Evolutionary conservation across 1,140 invertebrate genomes (phyloP).

Genomic region (Mamestra configurata): DNA sequence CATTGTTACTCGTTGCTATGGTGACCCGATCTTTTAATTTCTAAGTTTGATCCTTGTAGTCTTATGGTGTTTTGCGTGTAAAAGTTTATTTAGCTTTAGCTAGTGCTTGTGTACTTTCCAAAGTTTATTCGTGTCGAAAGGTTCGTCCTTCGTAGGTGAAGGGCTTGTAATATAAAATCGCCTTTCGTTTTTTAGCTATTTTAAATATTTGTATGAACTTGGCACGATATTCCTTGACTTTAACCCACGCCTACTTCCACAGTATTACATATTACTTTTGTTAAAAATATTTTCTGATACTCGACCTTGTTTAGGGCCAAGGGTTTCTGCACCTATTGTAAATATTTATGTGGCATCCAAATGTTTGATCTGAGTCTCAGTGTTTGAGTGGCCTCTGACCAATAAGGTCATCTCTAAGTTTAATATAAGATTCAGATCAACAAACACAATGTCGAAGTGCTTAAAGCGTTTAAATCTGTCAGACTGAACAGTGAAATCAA

Average conservation of each 20-base stretch:
- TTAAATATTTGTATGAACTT: not conserved
- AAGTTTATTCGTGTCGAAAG: not conserved
- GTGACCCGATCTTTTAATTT: conserved; percentile 57
- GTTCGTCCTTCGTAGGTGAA: not conserved
- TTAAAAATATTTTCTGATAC: not conserved
- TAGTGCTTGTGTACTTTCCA: not conserved
- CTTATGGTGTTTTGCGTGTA: not conserved
- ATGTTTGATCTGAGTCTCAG: not conserved
- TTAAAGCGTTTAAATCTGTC: too few relatives aligned
- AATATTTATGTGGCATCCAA: not conserved
- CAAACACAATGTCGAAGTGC: too few relatives aligned
- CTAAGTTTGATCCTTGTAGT: conserved; percentile 27
- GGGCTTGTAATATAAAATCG: not conserved
- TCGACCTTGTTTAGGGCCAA: not conserved
- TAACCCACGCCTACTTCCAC: not conserved
- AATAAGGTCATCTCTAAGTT: not conserved
- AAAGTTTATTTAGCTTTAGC: not conserved
- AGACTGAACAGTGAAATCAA: not conserved
- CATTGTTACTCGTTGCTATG: conserved; percentile 67
- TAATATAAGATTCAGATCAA: too few relatives aligned
- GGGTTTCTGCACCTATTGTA: not conserved
- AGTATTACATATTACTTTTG: not conserved
- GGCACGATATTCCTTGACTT: not conserved
- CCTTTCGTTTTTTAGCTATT: not conserved
- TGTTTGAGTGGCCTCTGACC: not conserved